Conservation (phyloP, 2,113 vertebrate genomes). For the Pluvianellus socialis region DNA sequence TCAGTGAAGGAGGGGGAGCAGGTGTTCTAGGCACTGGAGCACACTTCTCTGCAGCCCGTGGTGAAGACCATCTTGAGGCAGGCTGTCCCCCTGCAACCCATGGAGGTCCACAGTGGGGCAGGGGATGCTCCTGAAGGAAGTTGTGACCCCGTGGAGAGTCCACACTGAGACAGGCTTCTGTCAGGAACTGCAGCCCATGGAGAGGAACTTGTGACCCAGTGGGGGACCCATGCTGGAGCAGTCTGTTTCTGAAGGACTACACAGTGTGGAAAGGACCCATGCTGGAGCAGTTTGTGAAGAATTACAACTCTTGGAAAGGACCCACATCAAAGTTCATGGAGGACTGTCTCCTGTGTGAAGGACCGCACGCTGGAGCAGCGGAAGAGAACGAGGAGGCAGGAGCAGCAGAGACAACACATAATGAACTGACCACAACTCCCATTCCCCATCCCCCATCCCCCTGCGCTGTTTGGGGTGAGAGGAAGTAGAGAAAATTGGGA, state of each 20-base stretch:
- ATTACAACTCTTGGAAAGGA: background rate
- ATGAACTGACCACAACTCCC: rapidly evolving
- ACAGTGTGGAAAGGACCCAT: too few relatives aligned
- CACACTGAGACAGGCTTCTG: rapidly evolving
- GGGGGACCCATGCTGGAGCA: too few relatives aligned
- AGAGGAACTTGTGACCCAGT: too few relatives aligned
- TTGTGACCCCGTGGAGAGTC: background rate
- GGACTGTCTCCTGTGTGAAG: rapidly evolving
- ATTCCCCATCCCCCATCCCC: rapidly evolving
- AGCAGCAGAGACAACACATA: rapidly evolving
- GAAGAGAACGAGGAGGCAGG: background rate
- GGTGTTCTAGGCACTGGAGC: rapidly evolving
- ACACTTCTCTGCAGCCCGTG: background rate
- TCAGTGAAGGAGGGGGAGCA: background rate
- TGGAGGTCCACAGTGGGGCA: rapidly evolving
- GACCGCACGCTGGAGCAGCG: rapidly evolving
- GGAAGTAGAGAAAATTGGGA: background rate
- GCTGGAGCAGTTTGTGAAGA: background rate
- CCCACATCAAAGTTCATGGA: background rate
- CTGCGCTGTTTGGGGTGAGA: rapidly evolving
- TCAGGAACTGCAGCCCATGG: background rate
- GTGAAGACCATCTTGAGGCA: too few relatives aligned
- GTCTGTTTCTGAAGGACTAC: too few relatives aligned
- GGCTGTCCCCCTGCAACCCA: background rate
- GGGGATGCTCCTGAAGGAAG: background rate